These are phyloP conservation scores for Masticophis lateralis DNA, from an alignment of 2,797 vertebrate species.

Conservation along the genomic window DNA sequence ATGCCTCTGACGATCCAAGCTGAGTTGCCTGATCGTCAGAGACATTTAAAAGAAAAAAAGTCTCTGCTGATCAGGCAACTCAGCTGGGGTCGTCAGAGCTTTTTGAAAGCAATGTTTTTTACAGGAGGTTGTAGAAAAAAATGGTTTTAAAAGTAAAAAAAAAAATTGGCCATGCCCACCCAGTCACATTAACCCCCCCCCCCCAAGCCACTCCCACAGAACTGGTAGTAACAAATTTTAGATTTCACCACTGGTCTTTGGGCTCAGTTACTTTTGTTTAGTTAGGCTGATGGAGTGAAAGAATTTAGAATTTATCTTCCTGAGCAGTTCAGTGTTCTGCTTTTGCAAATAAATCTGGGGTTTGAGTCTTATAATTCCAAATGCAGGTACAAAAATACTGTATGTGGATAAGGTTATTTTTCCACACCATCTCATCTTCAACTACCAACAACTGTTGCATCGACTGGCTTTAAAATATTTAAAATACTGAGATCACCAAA, in stretches of 20 bases:
- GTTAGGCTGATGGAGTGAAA: neutral
- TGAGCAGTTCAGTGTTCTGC: neutral
- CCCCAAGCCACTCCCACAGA: too few relatives aligned
- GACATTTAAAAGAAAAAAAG: too few relatives aligned
- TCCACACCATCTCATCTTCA: neutral
- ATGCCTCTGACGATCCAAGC: too few relatives aligned
- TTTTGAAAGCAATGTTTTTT: too few relatives aligned
- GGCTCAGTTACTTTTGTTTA: neutral
- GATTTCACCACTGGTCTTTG: neutral
- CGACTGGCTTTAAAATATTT: neutral
- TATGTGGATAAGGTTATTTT: neutral
- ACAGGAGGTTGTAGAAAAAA: too few relatives aligned
- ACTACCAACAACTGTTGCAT: neutral
- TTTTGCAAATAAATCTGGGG: neutral
- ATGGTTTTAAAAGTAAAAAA: too few relatives aligned
- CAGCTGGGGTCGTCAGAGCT: too few relatives aligned
- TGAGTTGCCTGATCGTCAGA: too few relatives aligned
- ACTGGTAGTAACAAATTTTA: too few relatives aligned
- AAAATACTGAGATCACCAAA: neutral
- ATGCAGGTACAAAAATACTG: constrained; percentile 16
- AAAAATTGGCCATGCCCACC: too few relatives aligned
- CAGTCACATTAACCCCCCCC: too few relatives aligned
- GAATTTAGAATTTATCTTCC: neutral
- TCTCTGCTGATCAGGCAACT: too few relatives aligned
- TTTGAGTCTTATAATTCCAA: neutral